Percentiles rank a stretch among this genome's conserved stretches.
phyloP scores from a whole-genome alignment of 2,113 vertebrate species.

The Otocyon megalotis region DNA sequence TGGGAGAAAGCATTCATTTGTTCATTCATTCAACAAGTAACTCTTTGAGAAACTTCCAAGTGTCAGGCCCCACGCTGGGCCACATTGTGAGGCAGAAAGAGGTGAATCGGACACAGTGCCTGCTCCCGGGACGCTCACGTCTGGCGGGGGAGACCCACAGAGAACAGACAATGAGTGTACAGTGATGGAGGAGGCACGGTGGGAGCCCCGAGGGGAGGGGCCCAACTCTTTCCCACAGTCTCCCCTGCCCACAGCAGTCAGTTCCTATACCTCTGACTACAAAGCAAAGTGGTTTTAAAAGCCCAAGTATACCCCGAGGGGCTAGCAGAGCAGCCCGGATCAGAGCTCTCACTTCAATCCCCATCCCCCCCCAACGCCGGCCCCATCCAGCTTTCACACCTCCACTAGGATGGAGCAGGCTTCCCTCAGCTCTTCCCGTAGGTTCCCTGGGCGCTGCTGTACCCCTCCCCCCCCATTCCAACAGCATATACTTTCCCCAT shows the following conservation, averaged over 20 bases:
- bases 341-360: not conserved
- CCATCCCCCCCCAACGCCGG: too few species aligned
- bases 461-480: not conserved
- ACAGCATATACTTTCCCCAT: not conserved
- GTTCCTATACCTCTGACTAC: constrained; percentile 8
- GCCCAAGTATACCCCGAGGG: not conserved
- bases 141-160: constrained; percentile 29
- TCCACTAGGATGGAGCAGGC: fast-evolving
- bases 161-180: constrained; percentile 60
- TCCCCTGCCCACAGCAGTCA: not conserved
- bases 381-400: not conserved
- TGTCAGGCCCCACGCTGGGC: constrained; percentile 72
- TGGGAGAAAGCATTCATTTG: constrained; percentile 77
- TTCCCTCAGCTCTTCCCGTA: not conserved
- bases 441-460: not conserved
- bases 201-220: not conserved
- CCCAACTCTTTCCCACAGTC: constrained; percentile 12
- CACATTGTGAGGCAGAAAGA: constrained; percentile 66
- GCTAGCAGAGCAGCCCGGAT: not conserved
- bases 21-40: constrained; percentile 73
- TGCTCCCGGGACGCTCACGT: constrained; percentile 22
- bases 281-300: not conserved
- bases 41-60: constrained; percentile 80
- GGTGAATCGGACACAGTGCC: constrained; percentile 72
- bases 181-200: constrained; percentile 21